Evolutionary conservation across 2,113 vertebrate species (phyloP).

Genomic region (Saimiri boliviensis): DNA sequence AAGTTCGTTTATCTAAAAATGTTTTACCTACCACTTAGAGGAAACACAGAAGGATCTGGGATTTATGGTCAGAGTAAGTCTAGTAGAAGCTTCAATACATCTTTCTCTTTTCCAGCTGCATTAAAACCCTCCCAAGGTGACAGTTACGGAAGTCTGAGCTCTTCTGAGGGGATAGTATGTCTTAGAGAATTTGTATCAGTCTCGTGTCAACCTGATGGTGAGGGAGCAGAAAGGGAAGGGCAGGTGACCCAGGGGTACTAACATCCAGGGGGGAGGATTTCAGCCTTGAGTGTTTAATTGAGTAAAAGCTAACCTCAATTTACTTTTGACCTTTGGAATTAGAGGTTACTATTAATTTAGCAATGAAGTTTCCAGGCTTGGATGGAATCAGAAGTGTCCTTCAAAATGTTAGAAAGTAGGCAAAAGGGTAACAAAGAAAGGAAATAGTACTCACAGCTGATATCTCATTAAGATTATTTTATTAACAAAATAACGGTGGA

Average conservation of each 20-base stretch:
- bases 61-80: constrained; percentile 32
- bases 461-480: constrained; percentile 6
- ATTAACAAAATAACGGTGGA: constrained; percentile 14
- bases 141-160: neutral
- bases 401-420: constrained; percentile 10
- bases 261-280: neutral
- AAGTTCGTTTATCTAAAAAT: constrained; percentile 31
- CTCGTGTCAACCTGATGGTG: neutral
- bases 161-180: neutral
- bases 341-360: constrained; percentile 41
- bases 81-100: neutral
- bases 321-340: constrained; percentile 7
- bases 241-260: neutral
- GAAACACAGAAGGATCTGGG: neutral
- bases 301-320: neutral
- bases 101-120: neutral
- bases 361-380: constrained; percentile 26
- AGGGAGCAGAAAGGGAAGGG: neutral
- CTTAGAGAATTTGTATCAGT: neutral
- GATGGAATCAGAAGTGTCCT: neutral
- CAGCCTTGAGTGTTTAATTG: neutral
- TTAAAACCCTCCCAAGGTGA: neutral
- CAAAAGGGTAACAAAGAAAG: neutral
- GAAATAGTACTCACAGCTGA: neutral
- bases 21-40: constrained; percentile 32